Evolutionary conservation across 2,888 invertebrate genomes (phyloP).

Genomic region (Macaria notata): DNA sequence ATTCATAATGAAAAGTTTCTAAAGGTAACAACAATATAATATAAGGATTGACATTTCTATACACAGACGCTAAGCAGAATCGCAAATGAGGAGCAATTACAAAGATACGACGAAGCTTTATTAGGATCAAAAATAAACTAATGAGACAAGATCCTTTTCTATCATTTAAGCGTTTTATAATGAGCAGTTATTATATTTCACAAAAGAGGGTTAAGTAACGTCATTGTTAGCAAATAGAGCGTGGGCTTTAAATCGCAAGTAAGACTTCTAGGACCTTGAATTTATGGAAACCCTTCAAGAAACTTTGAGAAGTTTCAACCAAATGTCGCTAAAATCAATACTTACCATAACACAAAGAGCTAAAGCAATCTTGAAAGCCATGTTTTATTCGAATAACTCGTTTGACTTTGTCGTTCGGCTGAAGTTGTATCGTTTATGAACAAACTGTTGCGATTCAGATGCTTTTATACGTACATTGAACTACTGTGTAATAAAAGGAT

Average conservation of each 20-base stretch:
- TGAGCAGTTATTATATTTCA: too few species aligned
- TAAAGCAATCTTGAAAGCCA: slow-evolving; percentile 63
- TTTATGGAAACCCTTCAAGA: neutral
- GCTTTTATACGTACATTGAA: slow-evolving; percentile 54
- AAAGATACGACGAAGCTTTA: too few species aligned
- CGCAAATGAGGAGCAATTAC: too few species aligned
- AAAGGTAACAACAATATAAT: too few species aligned
- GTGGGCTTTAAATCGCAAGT: neutral
- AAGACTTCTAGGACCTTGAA: slow-evolving; percentile 2
- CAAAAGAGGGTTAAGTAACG: too few species aligned
- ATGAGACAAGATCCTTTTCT: too few species aligned
- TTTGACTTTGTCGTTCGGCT: slow-evolving; percentile 42
- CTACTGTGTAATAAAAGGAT: slow-evolving; percentile 54
- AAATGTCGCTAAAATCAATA: slow-evolving; percentile 27
- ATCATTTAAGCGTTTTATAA: too few species aligned
- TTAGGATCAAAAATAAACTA: too few species aligned
- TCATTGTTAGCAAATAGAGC: too few species aligned
- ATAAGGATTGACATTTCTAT: too few species aligned
- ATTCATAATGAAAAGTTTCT: too few species aligned
- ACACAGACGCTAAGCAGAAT: too few species aligned
- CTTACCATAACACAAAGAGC: slow-evolving; percentile 65
- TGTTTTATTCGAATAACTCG: slow-evolving; percentile 41
- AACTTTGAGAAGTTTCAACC: neutral
- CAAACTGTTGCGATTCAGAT: slow-evolving; percentile 31
- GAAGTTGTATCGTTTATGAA: slow-evolving; percentile 42